phyloP scores from a whole-genome alignment of 2,888 invertebrate species.

The Melanophora roralis region DNA sequence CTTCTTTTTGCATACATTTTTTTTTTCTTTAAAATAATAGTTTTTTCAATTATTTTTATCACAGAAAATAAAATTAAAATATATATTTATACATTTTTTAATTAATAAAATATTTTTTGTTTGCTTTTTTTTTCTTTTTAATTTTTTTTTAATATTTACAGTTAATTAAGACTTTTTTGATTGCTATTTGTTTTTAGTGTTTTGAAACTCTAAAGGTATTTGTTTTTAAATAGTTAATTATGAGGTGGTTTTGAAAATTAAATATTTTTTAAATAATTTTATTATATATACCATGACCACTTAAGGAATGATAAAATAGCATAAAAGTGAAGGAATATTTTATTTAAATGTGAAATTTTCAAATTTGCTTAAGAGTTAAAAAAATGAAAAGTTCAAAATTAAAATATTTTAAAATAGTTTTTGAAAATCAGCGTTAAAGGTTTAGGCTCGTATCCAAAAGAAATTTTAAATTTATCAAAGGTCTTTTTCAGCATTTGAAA shows the following conservation, averaged over 20 bases:
- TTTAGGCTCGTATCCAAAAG: no score
- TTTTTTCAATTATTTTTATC: constrained; percentile 66
- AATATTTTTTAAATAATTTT: neutral
- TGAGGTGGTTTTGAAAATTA: neutral
- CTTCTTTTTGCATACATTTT: no score
- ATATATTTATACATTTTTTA: constrained; percentile 52
- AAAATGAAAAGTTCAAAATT: no score
- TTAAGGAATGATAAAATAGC: neutral
- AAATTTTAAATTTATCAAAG: no score
- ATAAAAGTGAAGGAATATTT: no score
- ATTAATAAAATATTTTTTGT: neutral
- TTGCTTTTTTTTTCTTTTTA: neutral
- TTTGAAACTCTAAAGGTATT: constrained; percentile 22
- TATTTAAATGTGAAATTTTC: no score
- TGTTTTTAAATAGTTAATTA: neutral
- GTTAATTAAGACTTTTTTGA: neutral
- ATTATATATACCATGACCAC: neutral
- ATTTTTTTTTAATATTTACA: neutral
- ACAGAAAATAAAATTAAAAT: constrained; percentile 73
- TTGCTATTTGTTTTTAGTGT: constrained; percentile 7
- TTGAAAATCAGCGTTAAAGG: no score
- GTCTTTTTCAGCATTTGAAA: no score
- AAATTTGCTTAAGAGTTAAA: no score
- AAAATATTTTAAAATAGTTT: no score
- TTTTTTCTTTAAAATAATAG: neutral